Evolutionary conservation across 92 coral and sea anemone genomes (phyloP).

Genomic region (Umimayanthus kanabou): DNA sequence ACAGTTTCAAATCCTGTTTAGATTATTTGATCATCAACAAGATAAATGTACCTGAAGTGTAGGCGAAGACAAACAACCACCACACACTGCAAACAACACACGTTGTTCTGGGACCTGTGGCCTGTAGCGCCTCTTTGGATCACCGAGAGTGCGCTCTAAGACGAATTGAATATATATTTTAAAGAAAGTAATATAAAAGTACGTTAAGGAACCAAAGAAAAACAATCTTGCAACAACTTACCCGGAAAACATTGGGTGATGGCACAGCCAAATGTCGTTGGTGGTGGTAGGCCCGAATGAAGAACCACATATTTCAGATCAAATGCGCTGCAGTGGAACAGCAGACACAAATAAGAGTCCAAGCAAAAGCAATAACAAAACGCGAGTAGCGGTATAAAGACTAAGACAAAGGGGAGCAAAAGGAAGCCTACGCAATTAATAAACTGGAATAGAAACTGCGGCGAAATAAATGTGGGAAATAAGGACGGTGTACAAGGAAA

Average conservation of each 20-base stretch:
- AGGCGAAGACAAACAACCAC: constrained; percentile 91
- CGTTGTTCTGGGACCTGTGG: constrained; percentile 75
- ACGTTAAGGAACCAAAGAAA: no score
- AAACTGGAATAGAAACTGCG: no score
- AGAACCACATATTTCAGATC: constrained; percentile 86
- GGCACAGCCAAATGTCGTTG: constrained; percentile 82
- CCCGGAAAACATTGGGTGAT: constrained; percentile 82
- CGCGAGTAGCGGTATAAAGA: background rate
- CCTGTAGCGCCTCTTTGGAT: constrained; percentile 78
- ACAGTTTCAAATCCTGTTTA: no score
- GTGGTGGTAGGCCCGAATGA: constrained; percentile 85
- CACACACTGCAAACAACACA: constrained; percentile 81
- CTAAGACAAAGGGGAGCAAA: background rate
- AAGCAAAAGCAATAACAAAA: background rate
- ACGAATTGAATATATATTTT: background rate
- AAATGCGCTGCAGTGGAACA: constrained; percentile 72
- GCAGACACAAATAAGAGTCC: background rate
- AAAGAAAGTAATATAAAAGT: background rate
- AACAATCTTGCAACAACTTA: constrained; percentile 18
- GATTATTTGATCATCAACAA: background rate
- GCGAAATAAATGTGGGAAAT: no score
- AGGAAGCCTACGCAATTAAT: no score
- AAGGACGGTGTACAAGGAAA: no score
- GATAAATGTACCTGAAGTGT: constrained; percentile 71
- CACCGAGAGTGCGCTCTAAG: constrained; percentile 75